Base-by-base conservation (phyloP, 2,888 invertebrate genomes). In the Tortricodes alternella region DNA sequence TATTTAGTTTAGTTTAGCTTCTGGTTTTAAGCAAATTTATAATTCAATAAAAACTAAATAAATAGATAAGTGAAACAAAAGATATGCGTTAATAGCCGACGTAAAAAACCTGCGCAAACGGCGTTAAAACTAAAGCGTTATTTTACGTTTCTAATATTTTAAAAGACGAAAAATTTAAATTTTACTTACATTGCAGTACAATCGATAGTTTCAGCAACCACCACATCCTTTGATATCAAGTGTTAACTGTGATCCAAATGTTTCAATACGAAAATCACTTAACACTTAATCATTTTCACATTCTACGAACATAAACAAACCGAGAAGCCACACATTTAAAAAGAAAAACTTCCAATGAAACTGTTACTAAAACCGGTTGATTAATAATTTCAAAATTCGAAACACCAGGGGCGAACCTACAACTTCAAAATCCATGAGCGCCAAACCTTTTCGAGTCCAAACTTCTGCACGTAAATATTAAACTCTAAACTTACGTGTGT, bases 161-260 rank as follows among this genome's bases (percentile, higher is more conserved):
- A 18, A 6, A 21, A 34, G 13, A 15, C 9, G 11, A 7, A 1
- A 3, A 3, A 49, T 23, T 52, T 46, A 0, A 38, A 35, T 18
- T 43, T 5, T 0, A 76, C 85, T 85, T 67, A 86, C 85, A 85
- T 67, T 86, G 85, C 53, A 85, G 68, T 27, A 85, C 61, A 58
- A 86, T 78, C n/a, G 77, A 73, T 16, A 85, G 58, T 61, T 78
- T 78, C 61, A 83, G 51, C 53, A 83, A 59, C 70, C 78, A 79
- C 85, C 81, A 85, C 86, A 85, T 86, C 61, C 65, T 64, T 60
- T 50, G 43, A 57, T 43, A 46, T 60, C 49, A 39, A 64, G 62
- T 67, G 58, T 58, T 55, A 62, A 32, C 48, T 35, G 57, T 27
- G 41, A 57, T 57, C 57, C 49, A 46, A 35, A 21, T 6, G 16